Conservation (phyloP, 30 jellyfish, hydroid and myxozoan species). For the Hydra vulgaris region DNA sequence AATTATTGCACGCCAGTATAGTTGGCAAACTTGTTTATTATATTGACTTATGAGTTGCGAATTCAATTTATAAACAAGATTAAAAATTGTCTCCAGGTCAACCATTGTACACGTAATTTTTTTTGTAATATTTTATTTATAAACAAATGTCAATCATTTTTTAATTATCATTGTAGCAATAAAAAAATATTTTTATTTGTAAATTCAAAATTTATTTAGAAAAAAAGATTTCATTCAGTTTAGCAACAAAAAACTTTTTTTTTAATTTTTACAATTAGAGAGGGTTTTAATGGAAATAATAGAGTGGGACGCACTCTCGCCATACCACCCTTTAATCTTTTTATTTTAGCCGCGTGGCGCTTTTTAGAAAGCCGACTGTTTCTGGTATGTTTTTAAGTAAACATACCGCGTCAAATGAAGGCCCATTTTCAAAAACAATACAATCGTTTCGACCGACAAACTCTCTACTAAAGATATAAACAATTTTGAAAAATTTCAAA, state of each 20-base stretch:
- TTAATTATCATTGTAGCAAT: no score
- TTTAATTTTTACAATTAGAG: no score
- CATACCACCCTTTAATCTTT: no score
- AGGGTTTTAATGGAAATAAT: no score
- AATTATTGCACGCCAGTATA: not conserved
- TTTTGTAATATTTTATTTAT: no score
- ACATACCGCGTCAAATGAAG: not conserved
- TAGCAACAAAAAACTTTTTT: not conserved
- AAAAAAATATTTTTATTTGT: no score
- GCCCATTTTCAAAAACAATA: not conserved
- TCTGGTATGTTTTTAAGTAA: not conserved
- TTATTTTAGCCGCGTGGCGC: no score
- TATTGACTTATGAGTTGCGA: not conserved
- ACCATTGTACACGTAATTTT: not conserved
- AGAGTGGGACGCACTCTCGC: no score
- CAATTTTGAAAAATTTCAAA: no score
- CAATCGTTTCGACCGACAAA: not conserved
- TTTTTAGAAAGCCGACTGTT: not conserved
- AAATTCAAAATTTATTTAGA: not conserved
- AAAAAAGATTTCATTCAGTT: not conserved
- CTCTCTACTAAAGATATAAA: not conserved
- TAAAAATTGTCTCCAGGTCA: not conserved
- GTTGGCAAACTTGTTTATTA: not conserved
- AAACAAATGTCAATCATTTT: not conserved
- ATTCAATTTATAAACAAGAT: not conserved